Percentiles rank a stretch among this genome's conserved stretches.
phyloP scores from a whole-genome alignment of 1,140 invertebrate species.

The Conopomorpha cramerella region DNA sequence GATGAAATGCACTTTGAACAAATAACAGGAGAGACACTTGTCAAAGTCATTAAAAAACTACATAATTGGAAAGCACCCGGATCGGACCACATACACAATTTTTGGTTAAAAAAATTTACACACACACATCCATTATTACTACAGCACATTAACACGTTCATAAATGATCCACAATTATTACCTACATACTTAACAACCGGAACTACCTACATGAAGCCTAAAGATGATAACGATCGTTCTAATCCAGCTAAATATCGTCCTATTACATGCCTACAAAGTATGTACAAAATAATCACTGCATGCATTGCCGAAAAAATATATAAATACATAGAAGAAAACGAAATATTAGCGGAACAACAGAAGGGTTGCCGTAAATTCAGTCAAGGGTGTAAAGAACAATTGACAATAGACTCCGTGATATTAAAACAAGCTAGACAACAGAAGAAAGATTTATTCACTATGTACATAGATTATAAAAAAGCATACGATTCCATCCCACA shows the following conservation, averaged over 20 bases:
- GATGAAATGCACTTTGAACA: not conserved
- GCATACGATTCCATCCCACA: not conserved
- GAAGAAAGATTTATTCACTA: not conserved
- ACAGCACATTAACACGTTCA: not conserved
- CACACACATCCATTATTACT: not conserved
- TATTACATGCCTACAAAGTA: not conserved
- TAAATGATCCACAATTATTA: not conserved
- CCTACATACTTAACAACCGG: not conserved
- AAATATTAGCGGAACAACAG: not conserved
- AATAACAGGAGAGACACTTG: not conserved
- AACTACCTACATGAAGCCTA: not conserved
- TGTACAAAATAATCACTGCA: not conserved
- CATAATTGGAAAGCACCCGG: not conserved
- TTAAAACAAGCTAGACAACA: not conserved
- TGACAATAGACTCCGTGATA: not conserved
- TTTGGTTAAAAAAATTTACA: not conserved
- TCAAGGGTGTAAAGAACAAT: not conserved
- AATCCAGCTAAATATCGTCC: not conserved
- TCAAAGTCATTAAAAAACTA: not conserved
- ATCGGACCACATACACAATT: not conserved
- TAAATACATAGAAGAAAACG: not conserved
- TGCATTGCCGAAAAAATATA: not conserved
- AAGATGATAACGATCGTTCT: not conserved
- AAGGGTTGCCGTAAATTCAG: not conserved
- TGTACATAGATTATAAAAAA: not conserved